Base-by-base conservation (phyloP, 1,140 invertebrate species). In the Zaprionus kolodkinae region DNA sequence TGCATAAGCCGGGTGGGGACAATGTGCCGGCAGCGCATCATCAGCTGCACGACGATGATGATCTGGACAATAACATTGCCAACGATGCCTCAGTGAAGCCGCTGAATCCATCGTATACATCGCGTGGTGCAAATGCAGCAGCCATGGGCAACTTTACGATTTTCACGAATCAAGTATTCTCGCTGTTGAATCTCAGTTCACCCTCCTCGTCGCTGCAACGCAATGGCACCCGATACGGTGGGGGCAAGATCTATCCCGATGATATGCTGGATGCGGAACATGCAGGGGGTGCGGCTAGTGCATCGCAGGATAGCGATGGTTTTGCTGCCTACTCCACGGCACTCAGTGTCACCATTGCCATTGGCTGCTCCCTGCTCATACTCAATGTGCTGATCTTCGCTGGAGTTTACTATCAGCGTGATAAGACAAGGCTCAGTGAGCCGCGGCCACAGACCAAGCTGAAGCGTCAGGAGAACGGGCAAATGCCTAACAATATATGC, bases 381-480 rank as follows among this genome's bases (percentile, higher is more conserved):
- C 93, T 99, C 7, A 99, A 99, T 90, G 96, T 98, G 0, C 93
- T 99, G 11, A 97, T 99, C 79, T 98, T 99, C 88, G 97, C 97
- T 36, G 97, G 97, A 2, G 97, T 99, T 0, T 99, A 98, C 83
- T 98, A 98, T 92, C 97, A 98, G 88, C 94, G 97, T 12, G 97
- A 98, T 86, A 97, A 97, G 90, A 95, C 96, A 15, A 94, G 96
- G 73, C 94, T 96, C 81, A 95, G 95, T 73, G 95, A 93, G 93
- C 68, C 94, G 93, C 92, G 94, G 82, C 91, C 87, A 77, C 93
- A 72, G 93, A 94, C 86, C 82, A 94, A 94, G 93, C 83, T 95
- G 94, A 96, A 97, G 81, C 94, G 96, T 1, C 96, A 96, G 54
- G 96, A 97, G 87, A 97, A 97, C 72, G 96, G 96, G 0, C 96